Percentiles rank a stretch among this genome's conserved stretches.
These are phyloP conservation scores for Formica aserva DNA, from an alignment of 2,888 invertebrate genomes.

Conservation along the genomic window DNA sequence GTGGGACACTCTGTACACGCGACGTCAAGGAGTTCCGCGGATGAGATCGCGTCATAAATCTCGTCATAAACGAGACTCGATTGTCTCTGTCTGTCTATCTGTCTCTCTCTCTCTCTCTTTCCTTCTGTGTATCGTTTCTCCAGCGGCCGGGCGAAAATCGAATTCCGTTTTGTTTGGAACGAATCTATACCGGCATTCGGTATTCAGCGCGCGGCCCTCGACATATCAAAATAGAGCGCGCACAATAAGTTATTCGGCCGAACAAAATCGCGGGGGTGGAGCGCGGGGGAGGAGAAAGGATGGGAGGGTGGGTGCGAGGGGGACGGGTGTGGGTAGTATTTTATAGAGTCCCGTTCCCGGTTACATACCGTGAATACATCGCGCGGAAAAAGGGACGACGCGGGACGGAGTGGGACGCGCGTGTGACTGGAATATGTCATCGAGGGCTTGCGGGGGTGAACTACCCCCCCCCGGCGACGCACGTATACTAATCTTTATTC, in stretches of 20 bases:
- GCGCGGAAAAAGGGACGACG: slow-evolving; percentile 72
- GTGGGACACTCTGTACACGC: background rate
- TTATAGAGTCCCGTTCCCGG: slow-evolving; percentile 84
- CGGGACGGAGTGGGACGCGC: slow-evolving; percentile 60
- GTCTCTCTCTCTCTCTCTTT: slow-evolving; percentile 39
- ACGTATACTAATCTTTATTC: slow-evolving; percentile 69
- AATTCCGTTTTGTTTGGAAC: slow-evolving; percentile 83
- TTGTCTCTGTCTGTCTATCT: slow-evolving; percentile 65
- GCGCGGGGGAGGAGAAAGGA: background rate
- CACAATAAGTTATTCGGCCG: slow-evolving; percentile 85
- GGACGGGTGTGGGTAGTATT: slow-evolving; percentile 81
- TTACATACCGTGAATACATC: slow-evolving; percentile 85
- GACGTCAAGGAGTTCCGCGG: slow-evolving; percentile 35
- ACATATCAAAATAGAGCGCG: slow-evolving; percentile 84
- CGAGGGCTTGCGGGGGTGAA: slow-evolving; percentile 57
- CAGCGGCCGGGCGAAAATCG: slow-evolving; percentile 71
- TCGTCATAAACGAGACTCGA: slow-evolving; percentile 74
- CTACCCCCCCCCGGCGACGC: slow-evolving; percentile 46
- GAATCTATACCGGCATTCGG: slow-evolving; percentile 78
- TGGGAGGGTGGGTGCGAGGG: background rate
- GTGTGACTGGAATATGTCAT: slow-evolving; percentile 84
- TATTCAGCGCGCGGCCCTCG: slow-evolving; percentile 79
- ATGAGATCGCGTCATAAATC: slow-evolving; percentile 43
- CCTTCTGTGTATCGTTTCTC: slow-evolving; percentile 61
- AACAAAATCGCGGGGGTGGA: slow-evolving; percentile 79